Evolutionary conservation across 2,113 vertebrate genomes (phyloP).

Genomic region (Puffinus mauretanicus): DNA sequence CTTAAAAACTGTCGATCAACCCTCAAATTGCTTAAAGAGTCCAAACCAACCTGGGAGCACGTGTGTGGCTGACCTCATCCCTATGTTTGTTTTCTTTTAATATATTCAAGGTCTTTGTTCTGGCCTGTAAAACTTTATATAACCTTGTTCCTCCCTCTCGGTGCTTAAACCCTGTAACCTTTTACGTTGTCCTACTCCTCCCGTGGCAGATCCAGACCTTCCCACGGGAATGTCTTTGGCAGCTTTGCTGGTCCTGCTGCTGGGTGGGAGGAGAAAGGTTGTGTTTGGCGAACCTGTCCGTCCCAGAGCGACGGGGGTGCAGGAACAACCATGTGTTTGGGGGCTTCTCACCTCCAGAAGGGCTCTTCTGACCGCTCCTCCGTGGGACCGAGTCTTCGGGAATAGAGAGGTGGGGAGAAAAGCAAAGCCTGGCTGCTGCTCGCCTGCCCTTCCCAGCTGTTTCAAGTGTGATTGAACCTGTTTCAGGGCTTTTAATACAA

Average conservation of each 20-base stretch:
- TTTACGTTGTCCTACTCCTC: neutral
- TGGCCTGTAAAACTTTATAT: constrained; percentile 23
- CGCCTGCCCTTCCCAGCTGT: neutral
- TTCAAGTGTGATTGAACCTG: neutral
- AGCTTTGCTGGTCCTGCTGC: neutral
- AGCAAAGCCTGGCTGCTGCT: neutral
- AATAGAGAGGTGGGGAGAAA: neutral
- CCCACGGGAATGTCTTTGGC: neutral
- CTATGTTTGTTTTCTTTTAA: constrained; percentile 13
- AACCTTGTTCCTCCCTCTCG: neutral
- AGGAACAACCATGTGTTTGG: accelerated
- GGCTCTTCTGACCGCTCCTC: neutral
- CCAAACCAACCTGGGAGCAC: neutral
- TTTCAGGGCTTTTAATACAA: neutral
- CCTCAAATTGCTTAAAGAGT: neutral
- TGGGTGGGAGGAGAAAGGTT: neutral
- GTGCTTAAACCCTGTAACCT: constrained; percentile 1
- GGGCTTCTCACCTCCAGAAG: neutral
- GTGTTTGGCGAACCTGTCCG: neutral
- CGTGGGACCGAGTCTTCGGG: neutral
- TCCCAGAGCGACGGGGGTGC: accelerated
- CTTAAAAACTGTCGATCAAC: neutral
- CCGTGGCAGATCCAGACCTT: neutral
- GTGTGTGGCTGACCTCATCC: neutral
- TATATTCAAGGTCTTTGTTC: neutral